Evolutionary conservation across 2,113 vertebrate species (phyloP), one percentile per base, ranked within the genome.

Genomic region (Pollimyrus isidori): DNA sequence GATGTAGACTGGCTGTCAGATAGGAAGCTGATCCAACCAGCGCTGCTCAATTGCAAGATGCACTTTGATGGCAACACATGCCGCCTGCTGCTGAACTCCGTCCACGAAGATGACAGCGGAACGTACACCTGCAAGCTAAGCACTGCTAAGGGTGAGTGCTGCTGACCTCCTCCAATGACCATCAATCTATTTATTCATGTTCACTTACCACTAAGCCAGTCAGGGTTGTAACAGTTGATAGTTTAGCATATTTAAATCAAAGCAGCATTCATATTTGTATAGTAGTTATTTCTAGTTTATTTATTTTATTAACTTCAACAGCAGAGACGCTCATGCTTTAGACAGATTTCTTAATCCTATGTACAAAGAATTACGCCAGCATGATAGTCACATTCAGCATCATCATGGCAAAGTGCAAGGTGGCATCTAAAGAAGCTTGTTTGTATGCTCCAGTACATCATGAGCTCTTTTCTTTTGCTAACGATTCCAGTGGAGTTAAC

Each of bases 1-100:
- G 98, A 99, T 2, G 98, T 99, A 89, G 98, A 99, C 95, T 99
- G 98, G 98, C 94, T 99, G 53, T 97, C 97, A 2, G 96, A 97
- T 35, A 97, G 97, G 76, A 98, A 97, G 92, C 96, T 99, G 92
- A 97, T 99, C 93, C 98, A 99, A 94, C 98, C 98, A 0, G 98
- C 98, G 0, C 93, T 99, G 93, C 97, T 99, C 91, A 97, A 98
- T 95, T 99, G 98, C 93, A 99, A 99, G 96, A 99, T 99, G 98
- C 98, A 98, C 95, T 99, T 99, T 91, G 97, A 99, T 4, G 98
- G 98, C 58, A 96, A 95, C 89, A 97, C 97, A 87, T 99, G 98
- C 92, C 97, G 97, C 62, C 96, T 99, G 91, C 95, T 99, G 91
- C 98, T 99, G 87, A 98, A 98, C 92, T 99, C 98, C 0, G 98